Base-by-base conservation (phyloP, 1,140 invertebrate genomes). In the Ganaspis sp. region DNA sequence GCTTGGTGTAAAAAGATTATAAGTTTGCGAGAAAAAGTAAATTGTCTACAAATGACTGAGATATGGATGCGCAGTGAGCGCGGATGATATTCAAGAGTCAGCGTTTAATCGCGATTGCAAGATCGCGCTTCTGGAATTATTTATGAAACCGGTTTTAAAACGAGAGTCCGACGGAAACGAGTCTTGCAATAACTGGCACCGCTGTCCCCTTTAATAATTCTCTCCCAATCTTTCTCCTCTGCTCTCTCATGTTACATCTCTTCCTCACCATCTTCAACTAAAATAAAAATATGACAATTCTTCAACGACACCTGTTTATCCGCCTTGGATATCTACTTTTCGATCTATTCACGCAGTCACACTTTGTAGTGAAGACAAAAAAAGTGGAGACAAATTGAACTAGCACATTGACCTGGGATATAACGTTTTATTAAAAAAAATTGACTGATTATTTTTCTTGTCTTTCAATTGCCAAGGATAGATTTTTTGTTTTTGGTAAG, bases 121-220 rank as follows among this genome's bases (percentile, higher is more conserved):
- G 74, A 70, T 70, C 73, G 69, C 78, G 83, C 81, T 84, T 85
- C 84, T 85, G 84, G 78, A 82, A 79, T 84, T 85, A 82, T 82
- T 73, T 81, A 75, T 45, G 54, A 85, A 85, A 86, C 84, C 77
- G 69, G 79, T 81, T 77, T 49, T 77, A 73, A 34, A 78, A n/a
- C 45, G 37, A 74, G 69, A 73, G 53, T 77, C 80, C 80, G 69
- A 84, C 77, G 73, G 79, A 82, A 79, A 78, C 69, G 72, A 69
- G 73, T 74, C 74, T 75, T 70, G 72, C 58, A 73, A 49, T 49
- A 49, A 49, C 45, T 49, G 45, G 45, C 45, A 49, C 45, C n/a
- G 45, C 45, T 49, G 45, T 49, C 69, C 64, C 29, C 76, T 38
- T 80, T 74, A 58, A 70, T 74, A 74, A 64, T 74, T 72, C 8